Evolutionary conservation across 2,113 vertebrate genomes (phyloP), one percentile per base, ranked within the genome.

Genomic region (Thunnus maccoyii): DNA sequence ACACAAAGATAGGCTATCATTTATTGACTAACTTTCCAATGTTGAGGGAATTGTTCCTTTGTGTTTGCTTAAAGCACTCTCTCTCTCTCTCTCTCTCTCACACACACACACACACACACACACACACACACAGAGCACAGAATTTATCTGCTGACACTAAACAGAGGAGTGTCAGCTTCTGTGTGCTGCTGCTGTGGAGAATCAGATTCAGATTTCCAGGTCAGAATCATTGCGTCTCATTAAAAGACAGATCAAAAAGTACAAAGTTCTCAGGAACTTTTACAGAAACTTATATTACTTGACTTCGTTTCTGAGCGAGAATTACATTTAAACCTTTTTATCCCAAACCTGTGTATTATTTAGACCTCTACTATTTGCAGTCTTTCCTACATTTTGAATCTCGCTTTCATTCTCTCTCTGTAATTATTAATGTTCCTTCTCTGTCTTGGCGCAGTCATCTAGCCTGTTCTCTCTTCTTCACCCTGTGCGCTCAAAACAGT

Each of bases 371-470:
- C 80, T 92, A 90, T 90, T 92, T 91, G 86, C 88, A 82, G 80
- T 76, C 85, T 89, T 90, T 84, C 83, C 84, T 87, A 72, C 88
- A 85, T 90, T 86, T 88, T 81, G 77, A 91, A 85, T 91, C 71
- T 76, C 54, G 67, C 55, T 56, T 72, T 81, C 73, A 71, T 78
- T 89, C 83, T 57, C 50, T 72, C 77, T 88, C 20, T 75, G 85
- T 76, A 92, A 94, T 90, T 88, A 92, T 93, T 92, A 78, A 94
- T 92, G 90, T 51, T 80, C 64, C 51, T 69, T 52, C 57, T 85
- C 81, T 78, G 58, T 72, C 64, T 78, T 44, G 1, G 20, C 5
- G 27, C 70, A 77, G 74, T 66, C 62, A 18, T 68, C 50, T 68
- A 47, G 57, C 61, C 58, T 69, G 58, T 55, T 72, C 57, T 66